Evolutionary conservation across 2,888 invertebrate genomes (phyloP).

Genomic region (Agriopis leucophaearia): DNA sequence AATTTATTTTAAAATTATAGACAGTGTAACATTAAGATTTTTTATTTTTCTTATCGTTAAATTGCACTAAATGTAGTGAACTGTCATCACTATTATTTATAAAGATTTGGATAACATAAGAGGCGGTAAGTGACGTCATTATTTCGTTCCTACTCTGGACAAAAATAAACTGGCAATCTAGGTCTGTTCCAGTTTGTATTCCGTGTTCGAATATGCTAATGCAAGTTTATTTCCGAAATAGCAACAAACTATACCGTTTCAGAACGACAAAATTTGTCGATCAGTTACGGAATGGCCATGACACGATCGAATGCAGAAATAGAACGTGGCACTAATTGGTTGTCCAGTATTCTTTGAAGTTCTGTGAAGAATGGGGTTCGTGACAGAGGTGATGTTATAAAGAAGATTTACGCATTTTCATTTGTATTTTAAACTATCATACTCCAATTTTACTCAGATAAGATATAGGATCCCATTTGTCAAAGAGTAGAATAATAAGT

Average conservation of each 20-base stretch:
- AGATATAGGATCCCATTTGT: background rate
- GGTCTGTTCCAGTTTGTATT: slow-evolving; percentile 7
- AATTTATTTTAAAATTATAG: no score
- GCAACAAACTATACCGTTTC: slow-evolving; percentile 3
- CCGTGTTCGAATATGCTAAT: slow-evolving; percentile 5
- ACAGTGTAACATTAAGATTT: no score
- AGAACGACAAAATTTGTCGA: slow-evolving; percentile 1
- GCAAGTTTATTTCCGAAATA: slow-evolving; percentile 17
- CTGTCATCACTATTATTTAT: background rate
- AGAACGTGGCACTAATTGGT: slow-evolving; percentile 29
- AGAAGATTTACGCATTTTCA: slow-evolving; percentile 15
- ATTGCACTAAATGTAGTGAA: no score
- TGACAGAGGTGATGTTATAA: slow-evolving; percentile 1
- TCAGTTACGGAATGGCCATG: slow-evolving; percentile 15
- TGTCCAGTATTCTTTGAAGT: slow-evolving; percentile 26
- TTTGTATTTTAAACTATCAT: background rate
- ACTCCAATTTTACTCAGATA: background rate
- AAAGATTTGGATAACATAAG: background rate
- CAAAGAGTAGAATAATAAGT: background rate
- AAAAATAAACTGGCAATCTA: slow-evolving; percentile 19
- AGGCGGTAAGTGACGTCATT: slow-evolving; percentile 2
- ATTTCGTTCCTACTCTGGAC: background rate
- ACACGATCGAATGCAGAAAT: slow-evolving; percentile 13
- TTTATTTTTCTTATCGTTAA: no score
- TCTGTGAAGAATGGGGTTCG: slow-evolving; percentile 14